Evolutionary conservation across 2,797 vertebrate genomes (phyloP), one percentile per base, ranked within the genome.

Genomic region (Gorsachius magnificus): DNA sequence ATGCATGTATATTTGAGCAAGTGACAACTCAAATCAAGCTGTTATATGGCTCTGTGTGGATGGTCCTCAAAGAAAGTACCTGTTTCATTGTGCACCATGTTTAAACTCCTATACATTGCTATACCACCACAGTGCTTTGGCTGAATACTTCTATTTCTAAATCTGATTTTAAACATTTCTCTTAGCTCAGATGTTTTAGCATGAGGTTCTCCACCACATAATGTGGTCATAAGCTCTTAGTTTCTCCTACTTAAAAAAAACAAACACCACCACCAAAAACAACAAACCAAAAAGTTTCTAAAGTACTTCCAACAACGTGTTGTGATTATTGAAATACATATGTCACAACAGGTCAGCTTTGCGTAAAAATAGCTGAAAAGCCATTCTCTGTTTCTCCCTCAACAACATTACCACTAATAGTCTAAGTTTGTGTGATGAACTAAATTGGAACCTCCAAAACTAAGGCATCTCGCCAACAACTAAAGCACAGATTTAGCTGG

Each of bases 261-360:
- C 0, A 0, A 38, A 38, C 5, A 71, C 2, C 43, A 36, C 3
- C 35, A 60, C 22, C 8, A 86, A n/a, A 58, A 57, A n/a, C n/a
- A n/a, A n/a, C n/a, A n/a, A n/a, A n/a, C n/a, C n/a, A n/a, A 24
- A 0, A 11, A 29, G 26, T 75, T 91, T 89, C 35, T 60, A 9
- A 87, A 83, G 22, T 56, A 43, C 5, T 77, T 84, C 35, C 41
- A 41, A 36, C 29, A 88, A 25, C 4, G 41, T 2, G 8, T 18
- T 45, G 13, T 20, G 15, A 36, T 65, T 56, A 56, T 4, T 58
- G 18, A 64, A 13, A 63, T 11, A 24, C 3, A 15, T 14, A 18
- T 7, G n/a, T 58, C 1, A 0, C 19, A 87, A 57, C 16, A 57
- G 16, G n/a, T 54, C 45, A 56, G 50, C 6, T 87, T 38, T 51